Conservation (phyloP, 2,797 vertebrate species). For the Rhincodon typus region DNA sequence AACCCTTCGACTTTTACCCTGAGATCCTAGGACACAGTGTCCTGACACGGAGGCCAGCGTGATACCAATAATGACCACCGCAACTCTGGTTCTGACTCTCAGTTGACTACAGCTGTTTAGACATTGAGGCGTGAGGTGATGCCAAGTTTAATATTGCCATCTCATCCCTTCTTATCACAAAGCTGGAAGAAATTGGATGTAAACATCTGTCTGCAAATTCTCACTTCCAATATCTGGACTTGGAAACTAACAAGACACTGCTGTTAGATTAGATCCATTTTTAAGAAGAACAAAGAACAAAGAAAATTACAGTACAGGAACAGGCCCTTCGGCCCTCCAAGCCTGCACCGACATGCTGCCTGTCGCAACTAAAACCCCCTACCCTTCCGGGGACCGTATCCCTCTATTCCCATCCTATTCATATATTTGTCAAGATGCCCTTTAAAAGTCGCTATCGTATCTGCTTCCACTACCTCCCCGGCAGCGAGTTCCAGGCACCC, state of each 20-base stretch:
- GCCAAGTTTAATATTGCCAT: not conserved
- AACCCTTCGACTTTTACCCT: not conserved
- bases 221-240: not conserved
- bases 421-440: too few relatives aligned
- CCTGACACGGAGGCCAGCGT: not conserved
- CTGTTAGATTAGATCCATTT: not conserved
- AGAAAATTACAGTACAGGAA: too few relatives aligned
- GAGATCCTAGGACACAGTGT: not conserved
- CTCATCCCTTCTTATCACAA: not conserved
- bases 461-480: too few relatives aligned
- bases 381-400: too few relatives aligned
- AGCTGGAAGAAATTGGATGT: not conserved
- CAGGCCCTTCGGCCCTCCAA: too few relatives aligned
- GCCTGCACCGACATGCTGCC: too few relatives aligned
- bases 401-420: too few relatives aligned
- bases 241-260: not conserved
- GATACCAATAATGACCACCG: not conserved
- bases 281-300: not conserved
- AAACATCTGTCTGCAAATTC: not conserved
- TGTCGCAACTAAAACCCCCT: too few relatives aligned
- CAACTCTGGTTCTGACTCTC: too few relatives aligned
- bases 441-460: too few relatives aligned
- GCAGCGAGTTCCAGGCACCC: too few relatives aligned
- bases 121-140: not conserved
- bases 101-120: not conserved